A percentile compares a stretch with the other conserved stretches of the same genome.
phyloP scores from a whole-genome alignment of 2,888 invertebrate genomes.

The Eupithecia vulgata region DNA sequence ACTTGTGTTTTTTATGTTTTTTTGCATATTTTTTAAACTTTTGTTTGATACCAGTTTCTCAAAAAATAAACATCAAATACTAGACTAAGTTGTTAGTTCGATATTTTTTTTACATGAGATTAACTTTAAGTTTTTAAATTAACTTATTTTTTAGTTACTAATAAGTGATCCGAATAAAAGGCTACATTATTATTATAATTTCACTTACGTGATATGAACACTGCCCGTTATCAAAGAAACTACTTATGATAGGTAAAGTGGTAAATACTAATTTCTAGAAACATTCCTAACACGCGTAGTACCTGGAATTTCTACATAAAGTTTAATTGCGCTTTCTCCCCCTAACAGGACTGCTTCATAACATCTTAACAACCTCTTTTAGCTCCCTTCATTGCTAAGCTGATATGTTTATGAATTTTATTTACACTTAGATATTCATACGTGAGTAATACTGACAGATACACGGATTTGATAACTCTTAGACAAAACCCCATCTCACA shows the following conservation, averaged over 20 bases:
- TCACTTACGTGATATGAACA: neutral
- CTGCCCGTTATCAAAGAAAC: neutral
- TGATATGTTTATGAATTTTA: conserved; percentile 4
- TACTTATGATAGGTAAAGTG: neutral
- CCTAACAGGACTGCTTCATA: conserved; percentile 6
- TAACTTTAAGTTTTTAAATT: too few species aligned
- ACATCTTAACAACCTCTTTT: conserved; percentile 9
- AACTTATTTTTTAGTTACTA: too few species aligned
- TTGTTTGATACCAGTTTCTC: too few species aligned
- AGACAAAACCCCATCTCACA: neutral
- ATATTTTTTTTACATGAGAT: too few species aligned
- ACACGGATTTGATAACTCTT: neutral
- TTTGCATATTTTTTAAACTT: neutral
- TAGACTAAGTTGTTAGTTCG: too few species aligned
- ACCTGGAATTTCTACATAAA: conserved; percentile 7
- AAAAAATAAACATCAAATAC: too few species aligned
- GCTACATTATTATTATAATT: too few species aligned
- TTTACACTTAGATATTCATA: neutral
- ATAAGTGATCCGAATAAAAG: too few species aligned
- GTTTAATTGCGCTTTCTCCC: conserved; percentile 9
- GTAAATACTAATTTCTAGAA: conserved; percentile 1
- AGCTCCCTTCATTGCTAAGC: conserved; percentile 6
- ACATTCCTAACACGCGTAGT: conserved; percentile 3
- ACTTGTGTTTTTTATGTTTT: neutral
- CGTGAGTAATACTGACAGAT: neutral